Evolutionary conservation across 1,140 invertebrate genomes (phyloP), one percentile per base, ranked within the genome.

Genomic region (Pogonomyrmex californicus): DNA sequence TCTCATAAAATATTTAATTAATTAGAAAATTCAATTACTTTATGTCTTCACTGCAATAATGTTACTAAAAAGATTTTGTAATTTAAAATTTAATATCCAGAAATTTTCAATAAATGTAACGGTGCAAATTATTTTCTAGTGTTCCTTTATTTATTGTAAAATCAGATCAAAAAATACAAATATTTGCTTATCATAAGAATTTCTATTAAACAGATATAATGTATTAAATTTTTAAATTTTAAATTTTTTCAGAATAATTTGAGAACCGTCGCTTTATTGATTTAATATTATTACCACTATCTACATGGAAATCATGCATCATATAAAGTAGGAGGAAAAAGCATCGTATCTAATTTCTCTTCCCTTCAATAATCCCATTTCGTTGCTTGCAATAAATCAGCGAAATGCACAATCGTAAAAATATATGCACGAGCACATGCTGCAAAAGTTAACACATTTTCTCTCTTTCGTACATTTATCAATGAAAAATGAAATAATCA

Each of bases 281-380:
- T n/a, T 3, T 30, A 56, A 44, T 3, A 47, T 70, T n/a, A 58
- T 71, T 36, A 47, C 1, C 2, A 17, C 23, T 44, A 36, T 66
- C 12, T 54, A 38, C 2, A 23, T 6, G 33, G 33, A 2, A 82
- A 75, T 73, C n/a, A 60, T 82, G 41, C 12, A 17, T n/a, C 33
- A 6, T 33, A 70, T 58, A 30, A 38, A 82, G 17, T 47, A 60
- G 30, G 58, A 47, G 33, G 12, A 71, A 73, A 83, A 41, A n/a
- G n/a, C n/a, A 49, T 47, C 33, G n/a, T 30, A 30, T 82, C 66
- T 73, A 47, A 41, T 83, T 83, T 83, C 79, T 83, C 68, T 73
- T 75, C 58, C 0, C 41, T 41, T 73, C 54, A 58, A 75, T 83
- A 83, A 62, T 83, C 30, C 54, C 12, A 62, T 60, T 83, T 83